Conservation (phyloP, 2,113 vertebrate species). For the Caretta caretta region DNA sequence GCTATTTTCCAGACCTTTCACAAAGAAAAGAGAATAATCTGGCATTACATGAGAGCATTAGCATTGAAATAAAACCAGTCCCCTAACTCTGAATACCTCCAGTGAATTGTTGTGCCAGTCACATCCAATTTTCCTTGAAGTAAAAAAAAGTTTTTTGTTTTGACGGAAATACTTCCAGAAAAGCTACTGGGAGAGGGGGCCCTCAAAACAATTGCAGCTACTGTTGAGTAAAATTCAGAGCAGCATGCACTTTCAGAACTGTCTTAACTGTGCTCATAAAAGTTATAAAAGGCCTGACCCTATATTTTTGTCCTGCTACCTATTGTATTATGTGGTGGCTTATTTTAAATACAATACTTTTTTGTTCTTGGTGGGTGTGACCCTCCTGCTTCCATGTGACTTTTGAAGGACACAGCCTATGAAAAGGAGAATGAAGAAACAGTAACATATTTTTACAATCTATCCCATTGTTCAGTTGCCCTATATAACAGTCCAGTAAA, state of each 20-base stretch:
- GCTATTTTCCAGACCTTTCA: not conserved
- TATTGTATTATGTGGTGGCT: not conserved
- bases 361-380: not conserved
- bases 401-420: not conserved
- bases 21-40: not conserved
- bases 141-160: not conserved
- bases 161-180: not conserved
- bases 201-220: not conserved
- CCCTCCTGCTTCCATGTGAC: not conserved
- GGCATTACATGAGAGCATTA: not conserved
- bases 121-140: constrained; percentile 9
- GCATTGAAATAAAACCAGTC: not conserved
- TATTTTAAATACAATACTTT: not conserved
- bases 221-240: not conserved
- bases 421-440: not conserved
- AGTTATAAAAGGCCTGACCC: not conserved
- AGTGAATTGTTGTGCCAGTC: constrained; percentile 28
- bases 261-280: not conserved
- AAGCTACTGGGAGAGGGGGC: not conserved
- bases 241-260: not conserved
- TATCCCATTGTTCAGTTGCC: not conserved
- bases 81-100: not conserved
- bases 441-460: not conserved
- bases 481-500: not conserved
- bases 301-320: not conserved